Base-by-base conservation (phyloP, 2,113 vertebrate species). In the Eira barbara region DNA sequence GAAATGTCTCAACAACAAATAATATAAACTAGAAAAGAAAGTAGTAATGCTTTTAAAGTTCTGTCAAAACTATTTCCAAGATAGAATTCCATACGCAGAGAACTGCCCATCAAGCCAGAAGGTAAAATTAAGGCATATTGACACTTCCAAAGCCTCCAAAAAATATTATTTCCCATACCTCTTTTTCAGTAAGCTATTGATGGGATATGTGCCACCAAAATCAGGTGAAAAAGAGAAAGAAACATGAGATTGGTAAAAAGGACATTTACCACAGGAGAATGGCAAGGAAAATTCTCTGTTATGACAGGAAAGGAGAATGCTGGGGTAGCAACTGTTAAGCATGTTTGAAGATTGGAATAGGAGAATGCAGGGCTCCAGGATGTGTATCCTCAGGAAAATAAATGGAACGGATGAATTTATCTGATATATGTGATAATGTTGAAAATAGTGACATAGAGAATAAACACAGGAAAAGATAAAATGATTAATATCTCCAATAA, bases 381-480 rank as follows among this genome's bases (percentile, higher is more conserved):
- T 12, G 57, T 93, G 31, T 5, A 39, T 49, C 63, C 74, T 93
- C 25, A 81, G 80, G 36, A 89, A 90, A 95, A 85, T 34, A 80
- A 93, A 57, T 65, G 8, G 20, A 63, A 95, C 25, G 74, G 52
- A 57, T 71, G 79, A 61, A 52, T 88, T 69, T 59, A 86, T 47
- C 80, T 80, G 34, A 57, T 29, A 65, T 73, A 89, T 29, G 65
- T 81, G 69, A 90, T 80, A 55, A 42, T 57, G 20, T 93, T 80
- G 52, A 89, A 84, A 80, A 95, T 63, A 39, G 20, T 65, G 63
- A n/a, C 31, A 80, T 36, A 90, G 34, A 92, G 61, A 69, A 89
- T 10, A 79, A 67, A 90, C 31, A 95, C 65, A 81, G 57, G 57
- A 89, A 95, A 97, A 92, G 92, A 67, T 67, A 55, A 86, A 59